Evolutionary conservation across 2,113 vertebrate genomes (phyloP).

Genomic region (Tor tambroides): DNA sequence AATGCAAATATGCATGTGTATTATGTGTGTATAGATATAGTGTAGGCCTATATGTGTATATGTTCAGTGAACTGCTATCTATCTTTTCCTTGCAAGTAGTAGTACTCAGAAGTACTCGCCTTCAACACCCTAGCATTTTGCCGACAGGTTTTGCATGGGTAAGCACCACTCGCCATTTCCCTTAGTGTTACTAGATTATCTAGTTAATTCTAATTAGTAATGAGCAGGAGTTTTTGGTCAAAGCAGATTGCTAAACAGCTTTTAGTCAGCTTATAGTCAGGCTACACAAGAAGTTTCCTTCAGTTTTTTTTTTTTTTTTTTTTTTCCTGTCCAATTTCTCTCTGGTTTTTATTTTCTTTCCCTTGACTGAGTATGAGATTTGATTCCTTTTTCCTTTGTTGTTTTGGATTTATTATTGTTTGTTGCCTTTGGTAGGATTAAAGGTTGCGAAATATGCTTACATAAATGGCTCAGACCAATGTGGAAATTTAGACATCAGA

Average conservation of each 20-base stretch:
- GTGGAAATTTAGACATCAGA: neutral
- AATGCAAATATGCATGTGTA: neutral
- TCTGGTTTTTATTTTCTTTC: conserved; percentile 1
- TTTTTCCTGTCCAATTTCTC: neutral
- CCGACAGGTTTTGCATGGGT: neutral
- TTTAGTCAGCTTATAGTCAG: neutral
- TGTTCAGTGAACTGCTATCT: too few relatives aligned
- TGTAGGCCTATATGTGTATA: too few relatives aligned
- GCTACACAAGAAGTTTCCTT: neutral
- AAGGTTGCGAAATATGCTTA: conserved; percentile 44
- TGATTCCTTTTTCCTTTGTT: neutral
- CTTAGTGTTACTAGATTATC: neutral
- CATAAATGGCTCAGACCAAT: conserved; percentile 49
- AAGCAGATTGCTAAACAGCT: neutral
- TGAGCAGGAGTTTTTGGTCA: neutral
- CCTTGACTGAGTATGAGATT: neutral
- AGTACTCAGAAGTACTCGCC: neutral
- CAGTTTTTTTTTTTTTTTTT: neutral
- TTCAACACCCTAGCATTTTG: neutral
- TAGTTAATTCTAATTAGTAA: neutral
- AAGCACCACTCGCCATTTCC: neutral
- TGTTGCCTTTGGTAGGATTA: conserved; percentile 15
- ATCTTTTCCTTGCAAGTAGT: neutral
- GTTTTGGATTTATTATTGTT: conserved; percentile 23
- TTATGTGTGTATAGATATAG: neutral